Evolutionary conservation across 2,888 invertebrate genomes (phyloP).

Genomic region (Anaspis maculata): DNA sequence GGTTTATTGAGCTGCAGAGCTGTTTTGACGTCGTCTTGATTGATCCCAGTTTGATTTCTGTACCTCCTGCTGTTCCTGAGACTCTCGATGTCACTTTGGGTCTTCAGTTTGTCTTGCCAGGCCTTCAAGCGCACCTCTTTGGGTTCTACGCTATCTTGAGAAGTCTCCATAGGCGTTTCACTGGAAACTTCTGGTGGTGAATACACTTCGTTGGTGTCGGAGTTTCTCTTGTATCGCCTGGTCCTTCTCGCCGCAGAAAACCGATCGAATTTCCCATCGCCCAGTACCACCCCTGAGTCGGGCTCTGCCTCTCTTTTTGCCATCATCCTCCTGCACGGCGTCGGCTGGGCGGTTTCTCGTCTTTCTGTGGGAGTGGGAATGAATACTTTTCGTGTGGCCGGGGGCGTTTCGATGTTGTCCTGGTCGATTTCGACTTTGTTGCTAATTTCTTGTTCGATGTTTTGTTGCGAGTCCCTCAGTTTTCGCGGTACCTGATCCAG

Average conservation of each 20-base stretch:
- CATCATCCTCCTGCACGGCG: slow-evolving; percentile 50
- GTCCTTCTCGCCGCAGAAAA: slow-evolving; percentile 76
- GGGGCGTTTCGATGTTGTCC: slow-evolving; percentile 86
- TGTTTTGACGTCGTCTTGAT: slow-evolving; percentile 61
- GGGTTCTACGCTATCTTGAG: slow-evolving; percentile 38
- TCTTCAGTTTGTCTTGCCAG: slow-evolving; percentile 66
- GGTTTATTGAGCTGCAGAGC: slow-evolving; percentile 46
- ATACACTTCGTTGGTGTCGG: slow-evolving; percentile 51
- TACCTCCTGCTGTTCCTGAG: slow-evolving; percentile 41
- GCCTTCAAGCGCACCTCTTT: slow-evolving; percentile 54
- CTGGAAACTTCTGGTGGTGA: slow-evolving; percentile 31
- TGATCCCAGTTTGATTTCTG: slow-evolving; percentile 61
- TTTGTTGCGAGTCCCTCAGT: slow-evolving; percentile 20
- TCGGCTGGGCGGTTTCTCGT: slow-evolving; percentile 40
- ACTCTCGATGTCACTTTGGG: slow-evolving; percentile 15
- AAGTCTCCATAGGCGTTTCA: slow-evolving; percentile 18
- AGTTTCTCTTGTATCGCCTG: slow-evolving; percentile 64
- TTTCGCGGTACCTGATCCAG: slow-evolving; percentile 14
- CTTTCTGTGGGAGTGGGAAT: slow-evolving; percentile 54
- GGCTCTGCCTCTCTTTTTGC: slow-evolving; percentile 34
- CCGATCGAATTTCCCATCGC: slow-evolving; percentile 76
- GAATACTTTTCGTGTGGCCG: slow-evolving; percentile 64
- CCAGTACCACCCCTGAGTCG: slow-evolving; percentile 48
- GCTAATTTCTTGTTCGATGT: slow-evolving; percentile 31
- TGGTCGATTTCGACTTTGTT: slow-evolving; percentile 80